Evolutionary conservation across 2,888 invertebrate species (phyloP).

Genomic region (Strigamia transsilvanica): DNA sequence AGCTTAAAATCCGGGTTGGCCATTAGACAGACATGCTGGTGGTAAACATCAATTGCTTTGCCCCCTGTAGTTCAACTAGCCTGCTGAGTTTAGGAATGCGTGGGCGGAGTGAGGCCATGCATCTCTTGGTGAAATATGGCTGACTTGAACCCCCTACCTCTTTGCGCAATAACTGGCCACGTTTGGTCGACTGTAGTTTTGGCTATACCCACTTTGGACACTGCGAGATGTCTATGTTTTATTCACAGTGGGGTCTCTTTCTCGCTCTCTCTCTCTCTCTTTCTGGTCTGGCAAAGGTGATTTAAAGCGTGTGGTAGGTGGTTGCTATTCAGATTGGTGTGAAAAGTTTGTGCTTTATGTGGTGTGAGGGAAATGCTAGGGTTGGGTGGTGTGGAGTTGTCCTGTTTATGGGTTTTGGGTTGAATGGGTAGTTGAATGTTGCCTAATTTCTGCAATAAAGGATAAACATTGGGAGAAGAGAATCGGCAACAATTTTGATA

Average conservation of each 20-base stretch:
- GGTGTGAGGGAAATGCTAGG: not conserved
- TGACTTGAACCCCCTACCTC: conserved; percentile 30
- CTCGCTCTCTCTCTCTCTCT: no score
- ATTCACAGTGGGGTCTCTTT: conserved; percentile 40
- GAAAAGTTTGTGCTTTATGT: conserved; percentile 3
- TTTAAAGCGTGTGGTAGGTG: conserved; percentile 11
- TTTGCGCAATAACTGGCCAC: conserved; percentile 44
- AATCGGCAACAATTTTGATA: no score
- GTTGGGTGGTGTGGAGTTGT: not conserved
- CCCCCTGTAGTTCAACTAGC: conserved; percentile 42
- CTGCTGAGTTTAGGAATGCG: conserved; percentile 41
- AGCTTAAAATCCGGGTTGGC: not conserved
- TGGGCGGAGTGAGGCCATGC: conserved; percentile 45
- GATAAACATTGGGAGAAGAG: no score
- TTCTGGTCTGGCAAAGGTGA: not conserved
- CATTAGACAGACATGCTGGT: conserved; percentile 29
- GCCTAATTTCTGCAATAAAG: no score
- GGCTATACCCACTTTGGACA: conserved; percentile 7
- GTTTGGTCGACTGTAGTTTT: conserved; percentile 31
- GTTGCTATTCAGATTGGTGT: not conserved
- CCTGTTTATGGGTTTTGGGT: no score
- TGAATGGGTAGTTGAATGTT: no score
- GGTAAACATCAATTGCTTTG: conserved; percentile 24
- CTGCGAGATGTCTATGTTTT: conserved; percentile 43
- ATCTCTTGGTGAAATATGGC: conserved; percentile 33